phyloP scores from a whole-genome alignment of 2,113 vertebrate species.

The Pangasianodon gigas region DNA sequence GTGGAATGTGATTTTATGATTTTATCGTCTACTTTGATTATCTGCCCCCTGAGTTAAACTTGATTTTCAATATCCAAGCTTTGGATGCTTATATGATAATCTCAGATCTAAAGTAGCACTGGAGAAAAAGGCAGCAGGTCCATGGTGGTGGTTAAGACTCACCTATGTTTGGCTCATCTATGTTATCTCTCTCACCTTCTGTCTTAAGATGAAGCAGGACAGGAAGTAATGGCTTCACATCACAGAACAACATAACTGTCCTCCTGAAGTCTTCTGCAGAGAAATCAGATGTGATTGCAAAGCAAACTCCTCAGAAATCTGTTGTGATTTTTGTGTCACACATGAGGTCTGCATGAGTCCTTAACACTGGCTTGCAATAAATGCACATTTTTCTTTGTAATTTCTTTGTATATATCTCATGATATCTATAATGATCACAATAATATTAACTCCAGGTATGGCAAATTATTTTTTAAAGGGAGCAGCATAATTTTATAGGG shows the following conservation, averaged over 20 bases:
- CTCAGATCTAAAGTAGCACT: not conserved
- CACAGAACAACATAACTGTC: conserved; percentile 6
- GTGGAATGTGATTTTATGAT: not conserved
- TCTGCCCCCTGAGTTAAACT: not conserved
- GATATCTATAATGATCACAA: not conserved
- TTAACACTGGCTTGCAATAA: not conserved
- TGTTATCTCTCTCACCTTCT: not conserved
- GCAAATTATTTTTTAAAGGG: not conserved
- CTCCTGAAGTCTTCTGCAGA: not conserved
- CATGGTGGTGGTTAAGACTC: not conserved
- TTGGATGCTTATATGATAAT: no score
- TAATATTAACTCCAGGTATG: not conserved
- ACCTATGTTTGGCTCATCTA: not conserved
- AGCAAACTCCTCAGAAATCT: no score
- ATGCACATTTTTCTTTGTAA: not conserved
- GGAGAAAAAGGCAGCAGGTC: not conserved
- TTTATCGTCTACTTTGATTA: not conserved
- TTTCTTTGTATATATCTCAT: no score
- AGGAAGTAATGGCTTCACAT: conserved; percentile 16
- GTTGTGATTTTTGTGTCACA: not conserved
- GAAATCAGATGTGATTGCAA: not conserved
- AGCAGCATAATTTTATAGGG: not conserved
- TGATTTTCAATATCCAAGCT: not conserved
- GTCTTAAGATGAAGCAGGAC: conserved; percentile 3
- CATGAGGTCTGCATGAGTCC: not conserved